phyloP scores from a whole-genome alignment of 2,113 vertebrate genomes.

The Lota lota region DNA sequence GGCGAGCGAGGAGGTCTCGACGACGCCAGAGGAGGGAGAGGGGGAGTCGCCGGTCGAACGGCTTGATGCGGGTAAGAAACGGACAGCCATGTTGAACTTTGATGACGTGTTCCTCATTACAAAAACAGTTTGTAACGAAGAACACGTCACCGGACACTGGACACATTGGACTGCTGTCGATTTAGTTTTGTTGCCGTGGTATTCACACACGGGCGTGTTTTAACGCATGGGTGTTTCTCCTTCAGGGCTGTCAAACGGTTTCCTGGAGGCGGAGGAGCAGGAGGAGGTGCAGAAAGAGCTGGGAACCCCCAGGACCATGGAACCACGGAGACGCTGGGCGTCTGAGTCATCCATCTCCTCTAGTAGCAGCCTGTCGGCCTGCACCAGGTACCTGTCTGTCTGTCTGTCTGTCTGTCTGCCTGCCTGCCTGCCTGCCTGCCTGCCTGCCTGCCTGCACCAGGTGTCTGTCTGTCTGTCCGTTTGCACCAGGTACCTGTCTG shows the following conservation, averaged over 20 bases:
- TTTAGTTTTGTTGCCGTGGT: too few relatives aligned
- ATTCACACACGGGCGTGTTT: neutral
- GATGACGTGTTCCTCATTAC: too few relatives aligned
- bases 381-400: constrained; percentile 76
- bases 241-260: constrained; percentile 87
- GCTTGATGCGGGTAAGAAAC: constrained; percentile 82
- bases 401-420: neutral
- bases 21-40: constrained; percentile 75
- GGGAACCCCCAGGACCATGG: constrained; percentile 72
- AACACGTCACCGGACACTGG: too few relatives aligned
- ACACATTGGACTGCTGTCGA: too few relatives aligned
- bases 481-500: constrained; percentile 79
- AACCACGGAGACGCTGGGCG: constrained; percentile 88
- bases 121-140: too few relatives aligned
- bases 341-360: constrained; percentile 97
- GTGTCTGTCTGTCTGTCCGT: constrained; percentile 69
- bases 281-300: constrained; percentile 74
- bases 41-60: constrained; percentile 86
- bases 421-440: too few relatives aligned
- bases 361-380: constrained; percentile 87
- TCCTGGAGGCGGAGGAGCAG: constrained; percentile 76
- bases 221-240: neutral
- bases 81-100: too few relatives aligned
- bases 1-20: constrained; percentile 73
- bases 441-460: too few relatives aligned